Evolutionary conservation across 2,797 vertebrate species (phyloP).

Genomic region (Phataginus tricuspis): DNA sequence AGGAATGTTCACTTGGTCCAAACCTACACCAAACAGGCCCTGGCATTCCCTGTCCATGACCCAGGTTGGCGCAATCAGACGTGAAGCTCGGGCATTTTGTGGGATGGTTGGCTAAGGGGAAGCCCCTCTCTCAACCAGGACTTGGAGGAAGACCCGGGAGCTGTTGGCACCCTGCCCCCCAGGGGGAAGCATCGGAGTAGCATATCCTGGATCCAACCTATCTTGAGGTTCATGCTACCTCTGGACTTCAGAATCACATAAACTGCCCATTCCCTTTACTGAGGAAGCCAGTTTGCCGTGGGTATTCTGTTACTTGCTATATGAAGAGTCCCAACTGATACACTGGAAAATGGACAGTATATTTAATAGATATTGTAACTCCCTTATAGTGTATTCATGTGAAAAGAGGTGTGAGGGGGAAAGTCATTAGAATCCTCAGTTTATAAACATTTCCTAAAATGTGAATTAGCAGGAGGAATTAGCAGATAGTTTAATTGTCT

Average conservation of each 20-base stretch:
- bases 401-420: constrained; percentile 59
- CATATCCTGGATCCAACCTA: too few relatives aligned
- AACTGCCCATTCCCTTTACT: neutral
- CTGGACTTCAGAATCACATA: fast-evolving
- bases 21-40: neutral
- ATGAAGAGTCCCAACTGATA: neutral
- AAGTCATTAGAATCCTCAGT: constrained; percentile 76
- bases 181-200: neutral
- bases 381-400: constrained; percentile 22
- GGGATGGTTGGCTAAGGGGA: neutral
- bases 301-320: neutral
- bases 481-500: constrained; percentile 73
- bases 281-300: fast-evolving
- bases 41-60: neutral
- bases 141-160: neutral
- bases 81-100: neutral
- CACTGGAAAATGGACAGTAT: neutral
- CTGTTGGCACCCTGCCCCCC: neutral
- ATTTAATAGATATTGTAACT: constrained; percentile 2
- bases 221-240: neutral
- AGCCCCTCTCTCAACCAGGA: neutral
- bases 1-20: neutral
- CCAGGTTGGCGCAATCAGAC: neutral
- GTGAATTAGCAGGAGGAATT: constrained; percentile 77
- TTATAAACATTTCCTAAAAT: constrained; percentile 77